Conservation (phyloP, 2,797 vertebrate genomes). For the Taenioides sp. region DNA sequence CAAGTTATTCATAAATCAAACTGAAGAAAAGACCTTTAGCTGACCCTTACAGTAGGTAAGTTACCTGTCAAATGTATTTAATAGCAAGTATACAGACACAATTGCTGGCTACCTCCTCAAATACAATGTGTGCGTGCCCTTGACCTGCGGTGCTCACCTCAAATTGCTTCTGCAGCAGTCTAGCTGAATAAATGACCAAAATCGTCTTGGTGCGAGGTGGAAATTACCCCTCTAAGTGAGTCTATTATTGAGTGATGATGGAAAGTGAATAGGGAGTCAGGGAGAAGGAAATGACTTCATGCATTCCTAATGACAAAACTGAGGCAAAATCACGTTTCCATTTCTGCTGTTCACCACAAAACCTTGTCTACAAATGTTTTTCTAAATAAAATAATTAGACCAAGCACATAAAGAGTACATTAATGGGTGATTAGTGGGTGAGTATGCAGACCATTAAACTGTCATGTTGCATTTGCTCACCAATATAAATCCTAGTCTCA, state of each 20-base stretch:
- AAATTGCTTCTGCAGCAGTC: constrained; percentile 37
- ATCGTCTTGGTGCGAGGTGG: constrained; percentile 21
- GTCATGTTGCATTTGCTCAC: constrained; percentile 19
- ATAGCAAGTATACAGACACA: neutral
- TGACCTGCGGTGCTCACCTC: constrained; percentile 36
- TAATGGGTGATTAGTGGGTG: constrained; percentile 12
- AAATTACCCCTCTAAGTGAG: constrained; percentile 35
- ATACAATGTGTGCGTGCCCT: constrained; percentile 35
- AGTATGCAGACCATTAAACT: constrained; percentile 32
- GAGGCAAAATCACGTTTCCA: constrained; percentile 27
- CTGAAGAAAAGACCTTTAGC: neutral
- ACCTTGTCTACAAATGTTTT: constrained; percentile 2
- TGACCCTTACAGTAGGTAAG: neutral
- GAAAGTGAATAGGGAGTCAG: constrained; percentile 26
- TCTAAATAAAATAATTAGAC: constrained; percentile 15
- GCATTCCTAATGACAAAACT: constrained; percentile 33
- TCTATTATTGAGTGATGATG: constrained; percentile 41
- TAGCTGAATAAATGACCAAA: constrained; percentile 47
- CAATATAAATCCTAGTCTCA: constrained; percentile 22
- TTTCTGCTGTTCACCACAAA: constrained; percentile 9
- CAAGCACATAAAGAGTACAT: constrained; percentile 8
- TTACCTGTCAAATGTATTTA: neutral
- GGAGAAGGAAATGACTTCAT: constrained; percentile 31
- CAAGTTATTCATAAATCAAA: neutral
- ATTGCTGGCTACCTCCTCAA: constrained; percentile 6